Conservation (phyloP, 2,797 vertebrate species). For the Tokudaia muenninki region DNA sequence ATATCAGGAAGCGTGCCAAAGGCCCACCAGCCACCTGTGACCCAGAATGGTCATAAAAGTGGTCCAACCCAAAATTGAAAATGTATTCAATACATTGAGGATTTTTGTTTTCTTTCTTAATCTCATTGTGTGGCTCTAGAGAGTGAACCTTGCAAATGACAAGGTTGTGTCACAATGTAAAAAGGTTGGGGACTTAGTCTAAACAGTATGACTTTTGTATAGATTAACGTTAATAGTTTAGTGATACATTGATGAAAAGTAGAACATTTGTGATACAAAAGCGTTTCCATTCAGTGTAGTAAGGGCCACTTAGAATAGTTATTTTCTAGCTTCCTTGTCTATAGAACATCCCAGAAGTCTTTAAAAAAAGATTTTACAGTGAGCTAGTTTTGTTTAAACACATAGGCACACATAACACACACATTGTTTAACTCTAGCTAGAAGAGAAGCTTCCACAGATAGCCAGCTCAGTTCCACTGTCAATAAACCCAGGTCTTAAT, state of each 20-base stretch:
- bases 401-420: neutral
- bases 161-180: neutral
- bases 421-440: conserved; percentile 44
- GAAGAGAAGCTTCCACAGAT: conserved; percentile 32
- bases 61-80: neutral
- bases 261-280: conserved; percentile 35
- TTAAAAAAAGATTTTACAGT: neutral
- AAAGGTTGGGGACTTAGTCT: conserved; percentile 8
- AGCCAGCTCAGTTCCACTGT: conserved; percentile 10
- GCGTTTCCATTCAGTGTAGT: neutral
- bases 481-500: conserved; percentile 42
- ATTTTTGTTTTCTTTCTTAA: neutral
- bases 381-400: conserved; percentile 5
- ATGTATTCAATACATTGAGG: neutral
- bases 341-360: conserved; percentile 21
- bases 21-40: neutral
- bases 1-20: neutral
- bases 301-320: conserved; percentile 49
- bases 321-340: conserved; percentile 49
- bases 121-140: neutral
- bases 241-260: conserved; percentile 29
- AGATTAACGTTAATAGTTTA: conserved; percentile 42
- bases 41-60: neutral
- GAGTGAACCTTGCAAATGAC: neutral
- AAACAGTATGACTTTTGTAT: neutral